phyloP scores from a whole-genome alignment of 2,797 vertebrate genomes.

The Loriculus beryllinus region DNA sequence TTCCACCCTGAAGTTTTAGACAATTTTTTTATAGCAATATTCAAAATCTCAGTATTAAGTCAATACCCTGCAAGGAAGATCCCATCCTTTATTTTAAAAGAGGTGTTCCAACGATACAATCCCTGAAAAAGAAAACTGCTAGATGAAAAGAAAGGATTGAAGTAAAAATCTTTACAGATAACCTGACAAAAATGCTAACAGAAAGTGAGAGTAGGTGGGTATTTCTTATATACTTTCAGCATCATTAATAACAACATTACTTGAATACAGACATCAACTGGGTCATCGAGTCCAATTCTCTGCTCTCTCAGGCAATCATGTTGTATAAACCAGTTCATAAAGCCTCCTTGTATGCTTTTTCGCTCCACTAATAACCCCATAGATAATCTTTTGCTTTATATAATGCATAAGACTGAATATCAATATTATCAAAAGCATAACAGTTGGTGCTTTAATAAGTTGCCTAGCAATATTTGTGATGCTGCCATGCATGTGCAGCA shows the following conservation, averaged over 20 bases:
- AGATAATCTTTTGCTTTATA: not conserved
- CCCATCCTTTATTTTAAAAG: not conserved
- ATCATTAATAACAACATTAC: not conserved
- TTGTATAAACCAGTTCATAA: not conserved
- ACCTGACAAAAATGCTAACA: not conserved
- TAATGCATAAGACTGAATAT: not conserved
- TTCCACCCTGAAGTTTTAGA: not conserved
- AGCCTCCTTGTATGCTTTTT: not conserved
- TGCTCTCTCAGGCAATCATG: not conserved
- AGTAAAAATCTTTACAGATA: not conserved
- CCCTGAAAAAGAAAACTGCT: not conserved
- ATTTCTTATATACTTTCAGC: not conserved
- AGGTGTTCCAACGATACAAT: not conserved
- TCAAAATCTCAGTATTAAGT: not conserved
- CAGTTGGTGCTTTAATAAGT: not conserved
- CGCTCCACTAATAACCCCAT: not conserved
- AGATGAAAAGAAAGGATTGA: not conserved
- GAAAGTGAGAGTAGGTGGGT: not conserved
- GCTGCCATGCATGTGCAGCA: not conserved
- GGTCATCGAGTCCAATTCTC: not conserved
- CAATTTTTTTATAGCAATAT: not conserved
- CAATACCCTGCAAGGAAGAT: not conserved
- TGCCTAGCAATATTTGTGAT: not conserved
- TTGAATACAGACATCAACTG: not conserved
- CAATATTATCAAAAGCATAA: not conserved